These are phyloP conservation scores for Cheiracanthium punctorium DNA, from an alignment of 2,888 invertebrate genomes.

Conservation along the genomic window DNA sequence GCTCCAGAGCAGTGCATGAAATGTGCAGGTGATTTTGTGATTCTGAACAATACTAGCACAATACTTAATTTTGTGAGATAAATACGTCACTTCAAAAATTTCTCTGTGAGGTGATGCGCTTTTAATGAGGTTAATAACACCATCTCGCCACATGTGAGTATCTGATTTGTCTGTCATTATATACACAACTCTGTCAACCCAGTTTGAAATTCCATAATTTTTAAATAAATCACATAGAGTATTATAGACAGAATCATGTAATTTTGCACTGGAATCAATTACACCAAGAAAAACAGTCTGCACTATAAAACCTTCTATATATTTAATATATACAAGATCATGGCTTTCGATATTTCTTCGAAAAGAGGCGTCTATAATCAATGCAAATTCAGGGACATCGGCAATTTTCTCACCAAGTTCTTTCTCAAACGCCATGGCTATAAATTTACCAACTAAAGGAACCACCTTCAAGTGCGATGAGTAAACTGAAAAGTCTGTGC, in stretches of 20 bases:
- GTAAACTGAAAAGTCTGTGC: constrained; percentile 37
- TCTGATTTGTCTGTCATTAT: constrained; percentile 21
- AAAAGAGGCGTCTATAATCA: constrained; percentile 37
- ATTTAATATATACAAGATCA: constrained; percentile 41
- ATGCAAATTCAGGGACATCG: neutral
- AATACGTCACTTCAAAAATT: neutral
- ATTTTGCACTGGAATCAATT: constrained; percentile 24
- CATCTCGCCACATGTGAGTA: constrained; percentile 9
- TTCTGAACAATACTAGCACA: constrained; percentile 5
- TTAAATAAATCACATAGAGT: constrained; percentile 27
- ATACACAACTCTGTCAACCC: constrained; percentile 33
- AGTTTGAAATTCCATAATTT: constrained; percentile 5
- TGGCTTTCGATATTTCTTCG: constrained; percentile 36
- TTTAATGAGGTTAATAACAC: constrained; percentile 10
- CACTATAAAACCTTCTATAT: neutral
- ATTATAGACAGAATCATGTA: neutral
- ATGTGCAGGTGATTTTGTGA: neutral
- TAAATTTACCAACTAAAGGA: constrained; percentile 45
- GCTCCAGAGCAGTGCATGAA: constrained; percentile 23
- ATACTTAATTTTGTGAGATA: constrained; percentile 37
- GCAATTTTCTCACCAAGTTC: constrained; percentile 4
- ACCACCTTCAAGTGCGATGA: constrained; percentile 42
- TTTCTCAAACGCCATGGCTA: constrained; percentile 22
- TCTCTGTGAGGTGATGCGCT: neutral
- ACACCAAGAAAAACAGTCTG: constrained; percentile 35